Conservation (phyloP, 2,797 vertebrate genomes). For the Esox masquinongy region DNA sequence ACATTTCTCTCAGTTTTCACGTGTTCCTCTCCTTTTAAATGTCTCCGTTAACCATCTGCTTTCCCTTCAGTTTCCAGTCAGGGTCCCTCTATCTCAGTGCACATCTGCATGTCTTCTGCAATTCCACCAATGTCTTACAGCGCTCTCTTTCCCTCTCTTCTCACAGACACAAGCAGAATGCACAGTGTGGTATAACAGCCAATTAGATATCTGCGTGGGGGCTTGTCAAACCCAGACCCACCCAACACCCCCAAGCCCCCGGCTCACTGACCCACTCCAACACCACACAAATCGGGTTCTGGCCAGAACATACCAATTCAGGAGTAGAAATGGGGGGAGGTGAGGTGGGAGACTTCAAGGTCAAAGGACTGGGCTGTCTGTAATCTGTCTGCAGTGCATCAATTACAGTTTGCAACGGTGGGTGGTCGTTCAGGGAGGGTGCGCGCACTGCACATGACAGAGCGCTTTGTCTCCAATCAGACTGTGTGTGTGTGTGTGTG, state of each 20-base stretch:
- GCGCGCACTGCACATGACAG: constrained; percentile 40
- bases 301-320: constrained; percentile 41
- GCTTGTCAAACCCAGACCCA: constrained; percentile 30
- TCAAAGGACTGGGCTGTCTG: constrained; percentile 47
- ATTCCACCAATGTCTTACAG: background rate
- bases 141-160: constrained; percentile 5
- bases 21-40: constrained; percentile 9
- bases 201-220: constrained; percentile 59
- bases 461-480: background rate
- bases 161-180: constrained; percentile 11
- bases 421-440: constrained; percentile 54
- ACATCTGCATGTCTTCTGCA: background rate
- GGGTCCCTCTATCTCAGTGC: constrained; percentile 22
- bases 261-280: constrained; percentile 45
- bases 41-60: constrained; percentile 55
- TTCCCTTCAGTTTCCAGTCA: constrained; percentile 22
- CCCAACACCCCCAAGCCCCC: constrained; percentile 5
- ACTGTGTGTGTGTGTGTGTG: constrained; percentile 9
- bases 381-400: constrained; percentile 54
- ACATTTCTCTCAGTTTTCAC: constrained; percentile 39
- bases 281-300: constrained; percentile 49
- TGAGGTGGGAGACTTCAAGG: constrained; percentile 67
- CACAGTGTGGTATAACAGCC: constrained; percentile 35
- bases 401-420: constrained; percentile 69
- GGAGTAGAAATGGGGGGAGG: constrained; percentile 31